phyloP scores from a whole-genome alignment of 2,888 invertebrate species.

The Nomada hirtipes region DNA sequence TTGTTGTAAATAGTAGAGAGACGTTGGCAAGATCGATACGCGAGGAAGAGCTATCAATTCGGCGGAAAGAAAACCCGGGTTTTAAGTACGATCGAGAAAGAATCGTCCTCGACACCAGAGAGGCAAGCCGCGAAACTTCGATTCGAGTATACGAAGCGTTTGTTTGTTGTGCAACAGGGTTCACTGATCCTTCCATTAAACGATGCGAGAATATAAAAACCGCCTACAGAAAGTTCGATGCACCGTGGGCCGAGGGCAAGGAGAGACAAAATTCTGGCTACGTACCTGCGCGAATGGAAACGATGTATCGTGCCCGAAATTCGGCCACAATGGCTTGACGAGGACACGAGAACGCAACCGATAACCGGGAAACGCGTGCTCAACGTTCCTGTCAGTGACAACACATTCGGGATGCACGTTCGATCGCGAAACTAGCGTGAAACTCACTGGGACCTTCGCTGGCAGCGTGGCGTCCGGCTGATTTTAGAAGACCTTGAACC shows the following conservation, averaged over 20 bases:
- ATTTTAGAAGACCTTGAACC: conserved; percentile 73
- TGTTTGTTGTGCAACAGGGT: background rate
- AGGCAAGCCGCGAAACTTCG: background rate
- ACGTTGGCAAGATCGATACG: background rate
- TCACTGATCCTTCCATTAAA: background rate
- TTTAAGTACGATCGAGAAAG: no score
- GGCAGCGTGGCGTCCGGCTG: conserved; percentile 61
- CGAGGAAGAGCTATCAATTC: no score
- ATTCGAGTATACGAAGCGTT: background rate
- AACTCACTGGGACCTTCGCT: conserved; percentile 42
- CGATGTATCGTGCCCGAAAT: background rate
- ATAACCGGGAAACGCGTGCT: conserved; percentile 25
- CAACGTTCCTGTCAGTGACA: conserved; percentile 47
- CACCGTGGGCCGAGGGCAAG: background rate
- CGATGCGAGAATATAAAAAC: conserved; percentile 9
- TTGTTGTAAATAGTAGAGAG: background rate
- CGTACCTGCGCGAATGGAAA: conserved; percentile 37
- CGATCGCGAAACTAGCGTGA: conserved; percentile 47
- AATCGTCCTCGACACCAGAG: background rate
- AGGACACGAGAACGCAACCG: conserved; percentile 1
- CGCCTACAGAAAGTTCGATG: conserved; percentile 18
- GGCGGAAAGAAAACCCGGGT: no score
- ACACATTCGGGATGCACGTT: conserved; percentile 28
- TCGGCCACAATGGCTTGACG: background rate
- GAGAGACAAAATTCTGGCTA: conserved; percentile 7